Evolutionary conservation across 2,888 invertebrate species (phyloP), one percentile per base, ranked within the genome.

Genomic region (Girardia tigrina): DNA sequence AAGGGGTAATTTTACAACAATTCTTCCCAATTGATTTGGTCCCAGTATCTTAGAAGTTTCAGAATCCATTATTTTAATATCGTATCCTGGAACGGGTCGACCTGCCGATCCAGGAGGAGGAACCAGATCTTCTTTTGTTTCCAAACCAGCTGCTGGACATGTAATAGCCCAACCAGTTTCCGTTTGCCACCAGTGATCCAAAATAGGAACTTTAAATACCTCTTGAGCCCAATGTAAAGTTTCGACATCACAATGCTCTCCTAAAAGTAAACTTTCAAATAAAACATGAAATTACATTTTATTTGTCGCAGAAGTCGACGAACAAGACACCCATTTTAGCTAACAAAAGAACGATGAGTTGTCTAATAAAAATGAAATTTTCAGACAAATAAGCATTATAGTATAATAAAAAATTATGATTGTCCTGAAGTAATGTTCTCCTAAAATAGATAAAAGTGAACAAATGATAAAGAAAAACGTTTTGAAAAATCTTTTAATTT

Each of bases 171-270:
- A 91, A 0, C 94, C 94, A 0, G 91, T 90, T 85, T 94, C 94
- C 0, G 94, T 94, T 86, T 94, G 94, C 94, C 94, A 94, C 93
- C 93, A 94, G 83, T 94, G 91, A 83, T 94, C 94, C 74, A 92
- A 83, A 1, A 92, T 87, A 0, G 91, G 90, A 8, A 89, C 85
- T 76, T 88, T 87, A 80, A 91, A 90, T 6, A 86, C 86, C 77
- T 87, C 87, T 80, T 89, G 88, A 2, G 89, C 88, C 91, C 91
- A 91, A 6, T 85, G 81, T 86, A 91, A 90, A 0, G 94, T 92
- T 81, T 92, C 92, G 79, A 90, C 88, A 82, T 94, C 94, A 82
- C 93, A 91, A 81, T 93, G 92, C 82, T 94, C 94, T 0, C 94
- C 94, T 71, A 92, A 92, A 2, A n/a, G n/a, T n/a, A n/a, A n/a